Conservation (phyloP, 2,797 vertebrate genomes). For the Chaetodon trifasciatus region DNA sequence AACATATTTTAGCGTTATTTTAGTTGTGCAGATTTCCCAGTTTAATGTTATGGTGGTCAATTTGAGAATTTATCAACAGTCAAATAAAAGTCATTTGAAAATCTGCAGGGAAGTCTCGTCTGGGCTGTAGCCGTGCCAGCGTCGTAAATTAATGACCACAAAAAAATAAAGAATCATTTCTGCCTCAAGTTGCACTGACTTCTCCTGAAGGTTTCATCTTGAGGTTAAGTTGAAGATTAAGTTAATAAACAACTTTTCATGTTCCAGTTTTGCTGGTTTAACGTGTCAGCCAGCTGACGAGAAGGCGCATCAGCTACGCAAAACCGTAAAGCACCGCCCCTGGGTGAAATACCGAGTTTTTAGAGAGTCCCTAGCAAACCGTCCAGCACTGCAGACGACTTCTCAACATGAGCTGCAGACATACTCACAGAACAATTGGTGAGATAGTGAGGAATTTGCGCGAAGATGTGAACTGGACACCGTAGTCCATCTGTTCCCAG, state of each 20-base stretch:
- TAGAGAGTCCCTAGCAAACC: too few relatives aligned
- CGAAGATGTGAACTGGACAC: constrained; percentile 93
- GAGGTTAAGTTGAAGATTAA: not conserved
- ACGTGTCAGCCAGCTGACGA: too few relatives aligned
- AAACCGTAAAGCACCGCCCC: too few relatives aligned
- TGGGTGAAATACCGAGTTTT: too few relatives aligned
- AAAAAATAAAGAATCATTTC: not conserved
- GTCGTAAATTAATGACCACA: too few relatives aligned
- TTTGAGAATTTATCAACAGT: not conserved
- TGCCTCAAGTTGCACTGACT: not conserved
- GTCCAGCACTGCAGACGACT: not conserved
- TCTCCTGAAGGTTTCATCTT: not conserved
- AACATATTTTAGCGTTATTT: too few relatives aligned
- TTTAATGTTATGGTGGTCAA: not conserved
- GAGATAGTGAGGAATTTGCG: constrained; percentile 96
- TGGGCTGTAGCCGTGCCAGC: too few relatives aligned
- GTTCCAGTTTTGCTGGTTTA: too few relatives aligned
- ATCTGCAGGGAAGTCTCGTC: not conserved
- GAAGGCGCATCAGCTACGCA: too few relatives aligned
- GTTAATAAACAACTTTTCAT: not conserved
- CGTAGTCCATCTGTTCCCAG: constrained; percentile 97
- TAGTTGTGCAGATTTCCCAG: too few relatives aligned
- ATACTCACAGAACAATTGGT: constrained; percentile 93
- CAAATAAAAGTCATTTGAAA: not conserved
- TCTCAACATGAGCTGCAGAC: not conserved